Percentiles rank a stretch among this genome's conserved stretches.
Evolutionary conservation across 2,888 invertebrate species (phyloP).

Genomic region (Himalopsyche anomala): DNA sequence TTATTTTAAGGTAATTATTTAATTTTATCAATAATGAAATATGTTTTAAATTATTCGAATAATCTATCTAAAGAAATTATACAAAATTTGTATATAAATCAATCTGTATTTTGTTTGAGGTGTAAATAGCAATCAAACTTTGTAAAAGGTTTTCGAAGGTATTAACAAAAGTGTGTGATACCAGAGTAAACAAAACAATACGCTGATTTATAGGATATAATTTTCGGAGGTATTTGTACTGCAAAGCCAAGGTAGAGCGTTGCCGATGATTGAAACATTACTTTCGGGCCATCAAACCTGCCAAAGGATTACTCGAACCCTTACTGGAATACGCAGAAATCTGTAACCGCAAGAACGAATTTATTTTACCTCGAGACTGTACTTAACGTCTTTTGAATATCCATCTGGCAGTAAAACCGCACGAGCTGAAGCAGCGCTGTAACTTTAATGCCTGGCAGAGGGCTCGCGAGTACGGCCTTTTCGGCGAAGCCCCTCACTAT

Average conservation of each 20-base stretch:
- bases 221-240: background rate
- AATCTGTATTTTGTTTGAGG: background rate
- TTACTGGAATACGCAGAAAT: constrained; percentile 55
- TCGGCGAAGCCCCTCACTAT: constrained; percentile 43
- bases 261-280: constrained; percentile 58
- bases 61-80: no score
- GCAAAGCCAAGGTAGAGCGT: constrained; percentile 17
- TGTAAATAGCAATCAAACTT: background rate
- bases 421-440: constrained; percentile 43
- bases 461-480: constrained; percentile 10
- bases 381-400: constrained; percentile 63
- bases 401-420: constrained; percentile 58
- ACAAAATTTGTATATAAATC: background rate
- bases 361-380: constrained; percentile 55
- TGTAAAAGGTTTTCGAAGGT: background rate
- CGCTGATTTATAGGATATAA: constrained; percentile 27
- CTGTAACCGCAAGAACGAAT: constrained; percentile 52
- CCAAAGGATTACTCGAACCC: constrained; percentile 46
- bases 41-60: no score
- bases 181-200: constrained; percentile 6
- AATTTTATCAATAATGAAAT: no score
- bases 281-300: constrained; percentile 52
- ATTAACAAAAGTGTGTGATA: background rate
- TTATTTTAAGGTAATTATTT: no score
- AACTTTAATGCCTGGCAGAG: constrained; percentile 42